These are phyloP conservation scores for Timema cristinae DNA, from an alignment of 2,888 invertebrate species.

Conservation along the genomic window DNA sequence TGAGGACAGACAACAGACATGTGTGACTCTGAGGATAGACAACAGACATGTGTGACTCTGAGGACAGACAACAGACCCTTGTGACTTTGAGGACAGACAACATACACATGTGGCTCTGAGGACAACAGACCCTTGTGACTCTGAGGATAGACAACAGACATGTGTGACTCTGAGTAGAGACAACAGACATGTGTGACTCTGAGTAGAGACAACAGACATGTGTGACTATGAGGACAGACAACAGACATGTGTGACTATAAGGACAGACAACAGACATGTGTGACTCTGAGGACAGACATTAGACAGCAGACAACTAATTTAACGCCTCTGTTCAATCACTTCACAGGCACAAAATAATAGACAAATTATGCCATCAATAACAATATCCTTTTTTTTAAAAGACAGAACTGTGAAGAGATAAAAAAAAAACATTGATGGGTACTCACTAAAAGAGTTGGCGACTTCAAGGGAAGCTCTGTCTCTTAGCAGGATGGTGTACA, in stretches of 20 bases:
- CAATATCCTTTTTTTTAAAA: too few species aligned
- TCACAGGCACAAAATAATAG: too few species aligned
- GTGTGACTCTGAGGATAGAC: constrained; percentile 13
- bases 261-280: not conserved
- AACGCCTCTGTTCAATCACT: too few species aligned
- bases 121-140: not conserved
- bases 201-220: not conserved
- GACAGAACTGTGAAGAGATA: too few species aligned
- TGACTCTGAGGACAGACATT: too few species aligned
- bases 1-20: not conserved
- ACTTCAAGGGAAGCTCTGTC: constrained; percentile 37
- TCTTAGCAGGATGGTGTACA: constrained; percentile 73
- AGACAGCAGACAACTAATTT: too few species aligned
- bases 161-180: too few species aligned
- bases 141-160: constrained; percentile 11
- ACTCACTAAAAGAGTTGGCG: constrained; percentile 33
- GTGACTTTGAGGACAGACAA: too few species aligned
- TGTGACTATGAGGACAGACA: constrained; percentile 14
- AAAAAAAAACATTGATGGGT: constrained; percentile 18
- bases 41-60: constrained; percentile 11
- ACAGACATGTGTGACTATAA: not conserved
- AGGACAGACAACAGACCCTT: not conserved
- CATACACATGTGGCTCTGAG: too few species aligned
- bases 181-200: too few species aligned
- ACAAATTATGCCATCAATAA: too few species aligned